Base-by-base conservation (phyloP, 2,113 vertebrate genomes). In the Oriolus oriolus region DNA sequence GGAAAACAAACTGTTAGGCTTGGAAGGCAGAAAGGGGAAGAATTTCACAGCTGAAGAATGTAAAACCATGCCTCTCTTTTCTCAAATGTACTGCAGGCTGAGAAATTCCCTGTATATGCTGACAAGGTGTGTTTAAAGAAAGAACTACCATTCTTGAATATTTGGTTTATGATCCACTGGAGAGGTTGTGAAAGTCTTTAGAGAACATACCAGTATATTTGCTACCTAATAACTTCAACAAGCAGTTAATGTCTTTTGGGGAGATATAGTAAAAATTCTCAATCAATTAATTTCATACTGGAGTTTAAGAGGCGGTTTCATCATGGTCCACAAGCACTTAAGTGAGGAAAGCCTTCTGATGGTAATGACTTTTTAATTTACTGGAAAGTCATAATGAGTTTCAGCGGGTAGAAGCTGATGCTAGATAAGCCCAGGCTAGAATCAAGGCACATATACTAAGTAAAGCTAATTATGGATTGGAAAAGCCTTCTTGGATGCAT, bases 241-340 rank as follows among this genome's bases (percentile, higher is more conserved):
- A 86, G 50, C 42, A 63, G 50, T 86, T 93, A 94, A 93, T 84
- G 59, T n/a, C 74, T 75, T 94, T 88, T 80, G 60, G 85, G 74
- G 71, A 79, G 70, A 83, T 90, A 85, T 2, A 85, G 70, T 83
- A 83, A 96, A 93, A 90, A 73, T 65, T 91, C n/a, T 85, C 53
- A 76, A 95, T 70, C 50, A 87, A 76, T 95, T 93, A 89, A 71
- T 84, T 93, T 95, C 65, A 73, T 93, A 93, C 83, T 87, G 49
- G 60, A 79, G 31, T 57, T 93, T 91, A 83, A 73, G 66, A 85
- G 82, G 45, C 80, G 57, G 74, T 83, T 95, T 90, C 49, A 90
- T 90, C 75, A 69, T 56, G 70, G 15, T 83, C 88, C 87, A 94
- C 84, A 89, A 71, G 52, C 56, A 89, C 53, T 79, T 93, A 93